These are phyloP conservation scores for Jordanella pulchra DNA, from an alignment of 2,797 vertebrate species.

Conservation along the genomic window DNA sequence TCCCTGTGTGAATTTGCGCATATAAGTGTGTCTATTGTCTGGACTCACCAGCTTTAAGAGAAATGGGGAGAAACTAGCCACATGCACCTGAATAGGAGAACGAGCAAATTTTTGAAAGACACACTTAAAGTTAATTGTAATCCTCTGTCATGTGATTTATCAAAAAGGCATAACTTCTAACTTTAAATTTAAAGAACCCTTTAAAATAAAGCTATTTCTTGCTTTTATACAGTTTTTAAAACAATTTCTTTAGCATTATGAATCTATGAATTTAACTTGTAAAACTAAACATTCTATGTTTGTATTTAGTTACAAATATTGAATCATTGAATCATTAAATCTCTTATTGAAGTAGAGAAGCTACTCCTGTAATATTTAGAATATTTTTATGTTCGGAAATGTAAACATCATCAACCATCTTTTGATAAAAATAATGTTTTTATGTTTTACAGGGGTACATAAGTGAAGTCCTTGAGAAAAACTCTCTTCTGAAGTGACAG, in stretches of 20 bases:
- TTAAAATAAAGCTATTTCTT: neutral
- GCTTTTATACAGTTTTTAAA: neutral
- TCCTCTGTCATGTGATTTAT: neutral
- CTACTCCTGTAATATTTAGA: neutral
- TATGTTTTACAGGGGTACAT: slow-evolving; percentile 56
- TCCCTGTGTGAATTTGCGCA: slow-evolving; percentile 17
- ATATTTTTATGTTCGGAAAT: neutral
- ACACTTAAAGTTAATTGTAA: neutral
- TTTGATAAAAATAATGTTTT: slow-evolving; percentile 38
- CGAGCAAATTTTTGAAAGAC: neutral
- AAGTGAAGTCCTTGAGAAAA: slow-evolving; percentile 10
- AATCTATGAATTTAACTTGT: neutral
- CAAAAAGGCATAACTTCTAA: neutral
- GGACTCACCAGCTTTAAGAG: slow-evolving; percentile 23
- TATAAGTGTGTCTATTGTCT: slow-evolving; percentile 26
- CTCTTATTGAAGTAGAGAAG: neutral
- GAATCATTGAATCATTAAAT: neutral
- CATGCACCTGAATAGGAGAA: slow-evolving; percentile 4
- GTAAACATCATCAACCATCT: neutral
- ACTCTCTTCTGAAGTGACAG: slow-evolving; percentile 6
- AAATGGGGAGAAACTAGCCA: slow-evolving; percentile 32
- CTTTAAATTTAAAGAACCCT: neutral
- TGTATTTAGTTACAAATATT: neutral
- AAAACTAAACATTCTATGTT: neutral
- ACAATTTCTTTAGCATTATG: neutral